Base-by-base conservation (phyloP, 2,113 vertebrate genomes). In the Microcebus tavaratra region DNA sequence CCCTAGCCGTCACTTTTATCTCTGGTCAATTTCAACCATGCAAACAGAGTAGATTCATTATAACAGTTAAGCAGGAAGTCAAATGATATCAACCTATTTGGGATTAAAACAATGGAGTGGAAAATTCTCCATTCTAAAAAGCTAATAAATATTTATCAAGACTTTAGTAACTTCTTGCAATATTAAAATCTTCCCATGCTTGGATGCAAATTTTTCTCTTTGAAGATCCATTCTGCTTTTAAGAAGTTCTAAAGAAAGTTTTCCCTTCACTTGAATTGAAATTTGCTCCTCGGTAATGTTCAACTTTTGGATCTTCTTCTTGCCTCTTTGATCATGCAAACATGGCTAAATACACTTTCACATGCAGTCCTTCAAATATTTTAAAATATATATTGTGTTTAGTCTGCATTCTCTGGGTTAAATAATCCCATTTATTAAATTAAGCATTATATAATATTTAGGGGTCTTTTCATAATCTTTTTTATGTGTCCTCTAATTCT, bases 61-160 rank as follows among this genome's bases (percentile, higher is more conserved):
- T 4, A 53, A 76, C 70, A 86, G n/a, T 78, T 57, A 92, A 88
- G 53, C 18, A 80, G 50, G 23, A 93, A 93, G 25, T 84, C 68
- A 55, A 65, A 5, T 91, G 50, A 72, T 84, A 91, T 42, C 87
- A 90, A 94, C 29, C 15, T 94, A 8, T 48, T 23, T 81, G 83
- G 25, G 5, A 92, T 92, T 65, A 13, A 63, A 94, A 68, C n/a
- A 82, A 39, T 27, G 65, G 7, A 70, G 31, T 42, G n/a, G 42
- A 95, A 94, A 92, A 89, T 84, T 91, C 36, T 86, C 34, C 34
- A 48, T 80, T 79, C 23, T 48, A 68, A 94, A 91, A 14, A 29
- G 8, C 14, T 50, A 93, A 72, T 65, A 80, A 48, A 55, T 42
- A 72, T 87, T 80, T 88, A 31, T 12, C 95, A 80, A 89, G 25